Base-by-base conservation (phyloP, 1,140 invertebrate genomes). In the Zaprionus ghesquierei region DNA sequence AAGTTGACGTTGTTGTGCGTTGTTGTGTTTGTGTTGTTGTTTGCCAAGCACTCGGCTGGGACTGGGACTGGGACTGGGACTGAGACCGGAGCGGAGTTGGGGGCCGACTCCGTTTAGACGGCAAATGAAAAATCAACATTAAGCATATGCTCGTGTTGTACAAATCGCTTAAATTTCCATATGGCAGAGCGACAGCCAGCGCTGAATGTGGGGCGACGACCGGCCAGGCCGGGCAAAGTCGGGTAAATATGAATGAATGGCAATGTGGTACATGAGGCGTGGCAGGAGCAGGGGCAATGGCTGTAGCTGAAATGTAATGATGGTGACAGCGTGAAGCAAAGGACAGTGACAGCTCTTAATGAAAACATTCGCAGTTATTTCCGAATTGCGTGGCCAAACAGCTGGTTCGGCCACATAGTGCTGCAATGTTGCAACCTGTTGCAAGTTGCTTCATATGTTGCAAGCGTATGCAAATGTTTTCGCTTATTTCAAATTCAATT, bases 91-190 rank as follows among this genome's bases (percentile, higher is more conserved):
- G n/a, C n/a, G n/a, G n/a, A n/a, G 22, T 25, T 23, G 49, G 49
- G 49, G 23, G 15, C n/a, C 27, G 23, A 58, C 60, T 44, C 35
- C 18, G 23, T 62, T 35, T 13, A 62, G 49, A 56, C n/a, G 55
- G 46, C 75, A 72, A 79, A 85, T 85, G 81, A 85, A 85, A 86
- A 82, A 82, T 79, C 81, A 86, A 82, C 81, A 87, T 79, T 82
- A 66, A 79, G 68, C 82, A 86, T 86, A 86, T 86, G 81, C 63
- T 86, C 68, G 72, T 73, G 66, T 62, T 82, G 77, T 69, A 69
- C 69, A 79, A 87, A 82, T 82, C 75, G 75, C 75, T 79, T 76
- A 62, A 82, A 87, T 76, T 81, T 79, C 75, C 81, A 86, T 86
- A 86, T 79, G 81, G 64, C 64, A 75, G 46, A 51, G 18, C 20